Base-by-base conservation (phyloP, 2,113 vertebrate species). In the Lophius piscatorius region DNA sequence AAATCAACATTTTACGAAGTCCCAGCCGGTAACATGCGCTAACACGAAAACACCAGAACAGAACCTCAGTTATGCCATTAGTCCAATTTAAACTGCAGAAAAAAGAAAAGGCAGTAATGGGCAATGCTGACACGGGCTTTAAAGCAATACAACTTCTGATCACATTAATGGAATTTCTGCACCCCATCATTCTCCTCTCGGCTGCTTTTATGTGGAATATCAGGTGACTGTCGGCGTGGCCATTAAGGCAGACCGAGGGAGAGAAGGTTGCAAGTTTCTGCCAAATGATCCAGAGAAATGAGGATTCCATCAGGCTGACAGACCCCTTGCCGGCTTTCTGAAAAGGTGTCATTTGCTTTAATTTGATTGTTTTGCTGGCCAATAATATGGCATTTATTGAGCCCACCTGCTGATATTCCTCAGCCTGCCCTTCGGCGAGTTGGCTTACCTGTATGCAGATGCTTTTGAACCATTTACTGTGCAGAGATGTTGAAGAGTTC, bases 341-440 rank as follows among this genome's bases (percentile, higher is more conserved):
- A 88, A 87, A 92, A 85, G 85, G 78, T 90, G 87, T 87, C 85
- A 88, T 90, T 83, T 89, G 61, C 82, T 89, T 86, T 89, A 85
- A 90, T 89, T 90, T 91, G 87, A 91, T 91, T 91, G 88, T 87
- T 85, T 79, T 54, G 52, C 57, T 66, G 68, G 77, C 65, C 76
- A 84, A 83, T 89, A 89, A 86, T 83, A 88, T 78, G 76, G 64
- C 74, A 81, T 85, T 89, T 87, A 87, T 90, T 88, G 60, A 81
- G 81, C 77, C 82, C 81, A 76, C 83, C 78, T 80, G 78, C 57
- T 1, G 84, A 68, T 74, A 58, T 63, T 56, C 44, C 14, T 54
- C 48, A 17, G 23, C 34, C 58, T 51, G 38, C 54, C 76, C 62
- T 55, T 61, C 42, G 3, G 63, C 56, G 78, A 60, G 81, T 49